phyloP scores from a whole-genome alignment of 2,888 invertebrate genomes.

The Synanthedon vespiformis region DNA sequence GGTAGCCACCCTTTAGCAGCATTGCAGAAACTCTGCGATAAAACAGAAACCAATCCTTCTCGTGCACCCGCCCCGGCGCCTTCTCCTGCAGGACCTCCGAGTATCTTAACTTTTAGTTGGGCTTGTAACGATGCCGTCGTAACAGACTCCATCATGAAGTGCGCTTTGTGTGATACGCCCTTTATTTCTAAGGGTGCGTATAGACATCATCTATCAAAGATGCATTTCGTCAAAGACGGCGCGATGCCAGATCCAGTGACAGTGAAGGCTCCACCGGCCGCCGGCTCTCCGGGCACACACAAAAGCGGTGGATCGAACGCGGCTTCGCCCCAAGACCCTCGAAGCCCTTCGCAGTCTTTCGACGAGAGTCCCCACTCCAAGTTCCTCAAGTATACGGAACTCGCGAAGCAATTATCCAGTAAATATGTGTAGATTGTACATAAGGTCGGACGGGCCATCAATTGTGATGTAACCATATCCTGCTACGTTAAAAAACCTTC shows the following conservation, averaged over 20 bases:
- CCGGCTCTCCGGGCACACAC: constrained; percentile 54
- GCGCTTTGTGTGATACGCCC: constrained; percentile 94
- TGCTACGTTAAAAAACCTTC: constrained; percentile 69
- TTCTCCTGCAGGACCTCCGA: constrained; percentile 79
- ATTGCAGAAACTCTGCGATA: constrained; percentile 94
- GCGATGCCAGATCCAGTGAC: constrained; percentile 81
- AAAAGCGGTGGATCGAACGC: constrained; percentile 53
- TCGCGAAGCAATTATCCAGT: constrained; percentile 97
- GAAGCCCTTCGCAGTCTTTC: constrained; percentile 73
- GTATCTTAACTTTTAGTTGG: constrained; percentile 92
- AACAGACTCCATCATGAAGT: constrained; percentile 92
- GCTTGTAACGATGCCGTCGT: constrained; percentile 93
- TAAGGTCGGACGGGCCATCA: constrained; percentile 39
- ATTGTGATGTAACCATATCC: constrained; percentile 86
- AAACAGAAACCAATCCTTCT: constrained; percentile 84
- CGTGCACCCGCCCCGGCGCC: constrained; percentile 64
- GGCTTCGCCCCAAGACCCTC: constrained; percentile 67
- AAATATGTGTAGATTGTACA: constrained; percentile 84
- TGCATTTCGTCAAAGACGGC: constrained; percentile 96
- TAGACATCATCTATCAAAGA: constrained; percentile 94
- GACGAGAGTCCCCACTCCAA: constrained; percentile 96
- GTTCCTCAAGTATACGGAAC: constrained; percentile 97
- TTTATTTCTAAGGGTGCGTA: constrained; percentile 97
- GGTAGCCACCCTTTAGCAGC: constrained; percentile 94
- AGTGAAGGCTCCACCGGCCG: constrained; percentile 66